Base-by-base conservation (phyloP, 2,888 invertebrate species). In the Meganola albula region DNA sequence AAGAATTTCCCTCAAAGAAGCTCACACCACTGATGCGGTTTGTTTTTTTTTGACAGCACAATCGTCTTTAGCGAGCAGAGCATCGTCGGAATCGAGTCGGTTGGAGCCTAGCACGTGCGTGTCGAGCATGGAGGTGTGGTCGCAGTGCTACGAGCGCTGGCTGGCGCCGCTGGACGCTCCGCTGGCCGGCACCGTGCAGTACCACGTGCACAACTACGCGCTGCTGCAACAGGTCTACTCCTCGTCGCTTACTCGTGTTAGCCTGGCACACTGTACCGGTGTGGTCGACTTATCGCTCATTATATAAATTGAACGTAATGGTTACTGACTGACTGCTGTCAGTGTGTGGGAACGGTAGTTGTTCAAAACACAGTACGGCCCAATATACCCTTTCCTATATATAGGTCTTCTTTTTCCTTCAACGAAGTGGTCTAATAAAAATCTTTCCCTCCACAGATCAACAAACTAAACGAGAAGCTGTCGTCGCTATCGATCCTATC, bases 81-180 rank as follows among this genome's bases (percentile, higher is more conserved):
- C 39, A 3, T 14, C 28, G 34, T 0, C 41, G 5, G 48, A 40
- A 20, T 41, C 53, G 13, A 33, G 44, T 10, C 58, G 70, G 1
- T 57, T 79, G 29, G 44, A 76, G 45, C 91, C 91, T 2, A 64
- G 87, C 53, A 73, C 70, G 40, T 78, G 79, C 1, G 79, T 92
- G 89, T 43, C 80, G 74, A 85, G 85, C 33, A 68, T 93, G 50
- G 91, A 92, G 42, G 73, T 97, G 24, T 97, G 97, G 97, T 86
- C 90, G 36, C 95, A 94, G 72, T 96, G 96, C 79, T 97, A 95
- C 79, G 93, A 94, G 67, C 90, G 97, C 13, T 97, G 96, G 95
- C 88, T 96, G 61, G 91, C 92, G 10, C 91, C 93, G 10, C 87
- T 96, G 4, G 95, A 96, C 75, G 91, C 93, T 40, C 85, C 88